Evolutionary conservation across 2,797 vertebrate genomes (phyloP).

Genomic region (Threskiornis aethiopicus): DNA sequence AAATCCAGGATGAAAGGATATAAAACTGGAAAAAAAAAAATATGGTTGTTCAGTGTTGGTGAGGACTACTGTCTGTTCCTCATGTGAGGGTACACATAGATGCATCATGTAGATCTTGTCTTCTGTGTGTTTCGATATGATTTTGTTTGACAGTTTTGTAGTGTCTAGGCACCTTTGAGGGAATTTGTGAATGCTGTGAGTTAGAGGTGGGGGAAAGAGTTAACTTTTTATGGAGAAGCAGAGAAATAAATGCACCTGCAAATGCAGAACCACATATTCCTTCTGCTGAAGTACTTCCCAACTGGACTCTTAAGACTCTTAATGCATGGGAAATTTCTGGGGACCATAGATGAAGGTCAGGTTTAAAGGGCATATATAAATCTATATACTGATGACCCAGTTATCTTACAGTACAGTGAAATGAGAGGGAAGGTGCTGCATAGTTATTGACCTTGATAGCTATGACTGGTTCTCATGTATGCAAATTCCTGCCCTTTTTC

Average conservation of each 20-base stretch:
- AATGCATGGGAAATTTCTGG: not conserved
- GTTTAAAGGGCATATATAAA: not conserved
- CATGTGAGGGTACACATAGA: not conserved
- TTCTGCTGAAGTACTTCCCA: not conserved
- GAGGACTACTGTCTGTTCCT: not conserved
- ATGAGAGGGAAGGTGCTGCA: not conserved
- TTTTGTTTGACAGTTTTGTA: not conserved
- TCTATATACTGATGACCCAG: not conserved
- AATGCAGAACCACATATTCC: not conserved
- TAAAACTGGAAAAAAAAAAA: not conserved
- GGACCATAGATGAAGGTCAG: not conserved
- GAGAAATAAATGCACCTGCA: not conserved
- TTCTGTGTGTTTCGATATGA: not conserved
- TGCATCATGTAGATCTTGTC: not conserved
- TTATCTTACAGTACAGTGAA: not conserved
- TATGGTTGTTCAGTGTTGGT: not conserved
- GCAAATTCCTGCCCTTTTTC: not conserved
- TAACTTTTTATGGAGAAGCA: not conserved
- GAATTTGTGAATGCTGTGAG: not conserved
- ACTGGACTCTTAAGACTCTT: not conserved
- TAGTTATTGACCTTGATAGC: not conserved
- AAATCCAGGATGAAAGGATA: not conserved
- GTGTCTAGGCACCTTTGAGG: not conserved
- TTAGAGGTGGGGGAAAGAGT: not conserved
- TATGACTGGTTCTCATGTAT: not conserved